phyloP scores from a whole-genome alignment of 2,797 vertebrate species.

The Oryzias sinensis region DNA sequence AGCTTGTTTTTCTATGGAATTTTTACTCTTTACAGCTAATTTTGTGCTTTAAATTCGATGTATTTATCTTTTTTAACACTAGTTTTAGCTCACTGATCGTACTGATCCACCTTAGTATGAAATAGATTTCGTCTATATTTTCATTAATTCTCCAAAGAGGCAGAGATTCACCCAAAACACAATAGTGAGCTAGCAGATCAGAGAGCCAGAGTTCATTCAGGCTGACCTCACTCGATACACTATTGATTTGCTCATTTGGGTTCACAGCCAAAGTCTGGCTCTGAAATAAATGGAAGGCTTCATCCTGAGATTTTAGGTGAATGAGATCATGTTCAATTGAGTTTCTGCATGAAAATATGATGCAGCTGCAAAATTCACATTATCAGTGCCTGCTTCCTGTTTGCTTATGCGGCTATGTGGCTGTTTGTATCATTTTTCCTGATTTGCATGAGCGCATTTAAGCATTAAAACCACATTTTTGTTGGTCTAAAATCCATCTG shows the following conservation, averaged over 20 bases:
- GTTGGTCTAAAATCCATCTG: conserved; percentile 33
- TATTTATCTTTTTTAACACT: too few relatives aligned
- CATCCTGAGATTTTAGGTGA: conserved; percentile 57
- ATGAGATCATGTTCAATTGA: conserved; percentile 43
- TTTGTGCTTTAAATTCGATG: too few relatives aligned
- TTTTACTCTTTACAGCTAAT: neutral
- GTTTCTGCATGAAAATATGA: conserved; percentile 15
- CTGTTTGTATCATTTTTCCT: too few relatives aligned
- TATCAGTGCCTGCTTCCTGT: too few relatives aligned
- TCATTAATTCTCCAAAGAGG: conserved; percentile 27
- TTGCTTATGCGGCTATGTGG: too few relatives aligned
- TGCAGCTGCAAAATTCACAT: neutral
- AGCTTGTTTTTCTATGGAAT: neutral
- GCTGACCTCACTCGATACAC: conserved; percentile 68
- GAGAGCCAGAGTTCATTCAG: conserved; percentile 63
- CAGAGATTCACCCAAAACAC: conserved; percentile 16
- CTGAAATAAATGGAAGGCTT: conserved; percentile 63
- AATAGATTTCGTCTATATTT: conserved; percentile 8
- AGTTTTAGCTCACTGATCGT: too few relatives aligned
- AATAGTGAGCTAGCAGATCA: conserved; percentile 27
- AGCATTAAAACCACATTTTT: conserved; percentile 28
- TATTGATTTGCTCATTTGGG: conserved; percentile 74
- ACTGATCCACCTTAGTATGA: too few relatives aligned
- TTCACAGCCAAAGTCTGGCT: conserved; percentile 63
- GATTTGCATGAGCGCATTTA: conserved; percentile 6